These are phyloP conservation scores for Coleophora deauratella DNA, from an alignment of 2,888 invertebrate genomes.

Conservation along the genomic window DNA sequence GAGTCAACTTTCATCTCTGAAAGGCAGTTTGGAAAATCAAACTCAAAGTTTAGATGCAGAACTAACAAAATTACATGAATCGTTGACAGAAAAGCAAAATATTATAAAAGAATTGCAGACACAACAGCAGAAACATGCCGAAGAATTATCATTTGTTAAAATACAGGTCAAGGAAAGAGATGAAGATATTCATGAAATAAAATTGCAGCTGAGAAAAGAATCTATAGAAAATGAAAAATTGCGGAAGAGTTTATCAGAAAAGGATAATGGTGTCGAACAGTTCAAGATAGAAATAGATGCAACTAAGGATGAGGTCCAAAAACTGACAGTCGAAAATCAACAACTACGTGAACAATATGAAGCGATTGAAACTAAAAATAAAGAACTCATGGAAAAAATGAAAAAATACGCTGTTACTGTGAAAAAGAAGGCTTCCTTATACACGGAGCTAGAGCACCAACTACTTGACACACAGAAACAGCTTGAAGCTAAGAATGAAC, in stretches of 20 bases:
- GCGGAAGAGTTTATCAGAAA: conserved; percentile 71
- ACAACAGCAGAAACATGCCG: conserved; percentile 61
- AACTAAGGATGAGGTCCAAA: conserved; percentile 48
- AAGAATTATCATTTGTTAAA: conserved; percentile 57
- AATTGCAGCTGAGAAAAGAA: conserved; percentile 71
- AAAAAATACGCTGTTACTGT: conserved; percentile 85
- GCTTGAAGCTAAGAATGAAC: conserved; percentile 37
- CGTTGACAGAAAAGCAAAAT: conserved; percentile 53
- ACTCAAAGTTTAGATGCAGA: conserved; percentile 43
- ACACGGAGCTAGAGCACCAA: conserved; percentile 77
- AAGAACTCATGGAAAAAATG: conserved; percentile 82
- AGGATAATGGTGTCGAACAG: conserved; percentile 57
- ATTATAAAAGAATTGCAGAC: conserved; percentile 60
- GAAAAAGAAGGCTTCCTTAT: conserved; percentile 80
- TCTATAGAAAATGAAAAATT: conserved; percentile 78
- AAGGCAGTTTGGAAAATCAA: conserved; percentile 44
- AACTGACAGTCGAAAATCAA: conserved; percentile 48
- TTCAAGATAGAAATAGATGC: conserved; percentile 65
- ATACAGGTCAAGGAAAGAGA: conserved; percentile 68
- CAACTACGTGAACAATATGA: conserved; percentile 43
- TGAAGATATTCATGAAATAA: conserved; percentile 70
- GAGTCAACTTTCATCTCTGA: conserved; percentile 42
- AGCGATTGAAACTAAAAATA: conserved; percentile 75
- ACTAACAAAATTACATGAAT: conserved; percentile 53
- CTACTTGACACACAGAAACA: conserved; percentile 46